A percentile compares a stretch with the other conserved stretches of the same genome.
Conservation (phyloP, 2,888 invertebrate genomes). For the Drosophila parthenogenetica region DNA sequence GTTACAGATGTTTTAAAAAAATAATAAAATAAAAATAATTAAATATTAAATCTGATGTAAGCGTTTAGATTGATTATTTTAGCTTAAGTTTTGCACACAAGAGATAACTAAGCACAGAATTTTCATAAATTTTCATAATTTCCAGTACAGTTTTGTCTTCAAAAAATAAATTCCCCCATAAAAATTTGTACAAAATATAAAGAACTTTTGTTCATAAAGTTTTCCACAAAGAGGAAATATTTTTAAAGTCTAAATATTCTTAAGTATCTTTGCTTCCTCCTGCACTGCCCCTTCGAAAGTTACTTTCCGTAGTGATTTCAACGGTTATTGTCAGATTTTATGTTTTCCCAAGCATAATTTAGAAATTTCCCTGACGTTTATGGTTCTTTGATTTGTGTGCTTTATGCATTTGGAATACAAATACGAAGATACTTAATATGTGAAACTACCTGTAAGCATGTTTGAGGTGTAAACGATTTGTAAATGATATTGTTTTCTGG, state of each 20-base stretch:
- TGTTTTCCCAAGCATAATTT: conserved; percentile 35
- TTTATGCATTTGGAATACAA: conserved; percentile 27
- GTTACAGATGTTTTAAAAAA: background rate
- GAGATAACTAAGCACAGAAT: too few species aligned
- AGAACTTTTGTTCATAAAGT: too few species aligned
- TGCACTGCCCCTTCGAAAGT: background rate
- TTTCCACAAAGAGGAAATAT: too few species aligned
- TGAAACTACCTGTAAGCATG: conserved; percentile 12
- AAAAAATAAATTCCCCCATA: too few species aligned
- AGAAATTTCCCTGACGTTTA: conserved; percentile 45
- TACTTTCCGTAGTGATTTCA: conserved; percentile 15
- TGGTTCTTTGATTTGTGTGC: conserved; percentile 47
- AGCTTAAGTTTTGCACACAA: too few species aligned
- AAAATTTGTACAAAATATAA: too few species aligned
- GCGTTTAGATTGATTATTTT: conserved; percentile 2
- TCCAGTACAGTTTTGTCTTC: too few species aligned
- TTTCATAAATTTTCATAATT: too few species aligned
- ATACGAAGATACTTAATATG: conserved; percentile 3
- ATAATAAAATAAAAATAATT: background rate
- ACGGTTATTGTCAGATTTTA: conserved; percentile 4
- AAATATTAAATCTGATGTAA: background rate
- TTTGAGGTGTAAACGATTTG: conserved; percentile 31
- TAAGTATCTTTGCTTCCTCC: background rate
- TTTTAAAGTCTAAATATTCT: background rate
- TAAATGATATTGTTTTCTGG: conserved; percentile 35